Evolutionary conservation across 2,113 vertebrate genomes (phyloP).

Genomic region (Chelonoidis abingdonii): DNA sequence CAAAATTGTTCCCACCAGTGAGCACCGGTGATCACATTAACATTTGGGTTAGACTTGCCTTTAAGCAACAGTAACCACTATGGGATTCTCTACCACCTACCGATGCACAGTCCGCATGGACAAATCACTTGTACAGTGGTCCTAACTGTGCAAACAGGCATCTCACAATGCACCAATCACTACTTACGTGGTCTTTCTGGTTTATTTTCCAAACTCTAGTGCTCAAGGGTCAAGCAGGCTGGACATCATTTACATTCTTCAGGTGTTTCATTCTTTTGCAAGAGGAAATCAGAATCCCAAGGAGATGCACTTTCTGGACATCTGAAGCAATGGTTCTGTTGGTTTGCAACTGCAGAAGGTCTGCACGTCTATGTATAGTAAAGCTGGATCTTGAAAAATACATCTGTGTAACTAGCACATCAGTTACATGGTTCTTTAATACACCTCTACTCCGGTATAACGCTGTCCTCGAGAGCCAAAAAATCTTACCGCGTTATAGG

Average conservation of each 20-base stretch:
- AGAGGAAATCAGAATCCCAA: conserved; percentile 35
- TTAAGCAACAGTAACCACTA: neutral
- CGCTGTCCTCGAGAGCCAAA: too few species aligned
- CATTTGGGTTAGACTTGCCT: neutral
- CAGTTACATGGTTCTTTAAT: neutral
- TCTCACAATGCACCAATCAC: neutral
- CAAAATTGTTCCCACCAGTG: too few species aligned
- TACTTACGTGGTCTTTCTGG: neutral
- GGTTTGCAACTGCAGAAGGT: conserved; percentile 1
- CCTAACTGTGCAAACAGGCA: neutral
- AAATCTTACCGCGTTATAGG: too few species aligned
- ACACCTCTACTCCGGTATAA: too few species aligned
- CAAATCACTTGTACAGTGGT: neutral
- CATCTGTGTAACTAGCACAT: conserved; percentile 12
- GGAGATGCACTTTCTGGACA: conserved; percentile 1
- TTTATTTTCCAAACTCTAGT: neutral
- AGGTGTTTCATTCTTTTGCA: conserved; percentile 8
- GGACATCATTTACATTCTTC: neutral
- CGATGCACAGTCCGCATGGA: neutral
- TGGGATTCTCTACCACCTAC: neutral
- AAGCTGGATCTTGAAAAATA: neutral
- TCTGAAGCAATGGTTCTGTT: neutral
- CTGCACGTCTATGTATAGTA: neutral
- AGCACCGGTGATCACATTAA: too few species aligned
- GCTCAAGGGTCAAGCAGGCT: conserved; percentile 9